Conservation (phyloP, 2,797 vertebrate genomes). For the Gila robusta region DNA sequence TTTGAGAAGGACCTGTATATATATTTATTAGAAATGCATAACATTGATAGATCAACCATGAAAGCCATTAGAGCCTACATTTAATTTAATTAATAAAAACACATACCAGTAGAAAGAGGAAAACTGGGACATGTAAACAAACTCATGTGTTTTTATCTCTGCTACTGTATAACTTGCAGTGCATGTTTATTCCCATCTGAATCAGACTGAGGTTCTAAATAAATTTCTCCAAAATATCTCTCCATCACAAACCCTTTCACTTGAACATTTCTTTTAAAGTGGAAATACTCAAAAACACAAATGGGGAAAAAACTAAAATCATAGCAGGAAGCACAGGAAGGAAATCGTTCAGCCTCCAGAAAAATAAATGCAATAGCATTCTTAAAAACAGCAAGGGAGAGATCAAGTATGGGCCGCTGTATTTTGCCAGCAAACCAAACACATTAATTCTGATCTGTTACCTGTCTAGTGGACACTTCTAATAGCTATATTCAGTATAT, state of each 20-base stretch:
- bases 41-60: neutral
- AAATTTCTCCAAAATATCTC: slow-evolving; percentile 33
- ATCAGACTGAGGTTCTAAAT: slow-evolving; percentile 1
- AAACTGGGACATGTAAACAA: slow-evolving; percentile 17
- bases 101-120: slow-evolving; percentile 15
- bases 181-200: slow-evolving; percentile 18
- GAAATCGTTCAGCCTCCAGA: neutral
- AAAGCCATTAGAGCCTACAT: neutral
- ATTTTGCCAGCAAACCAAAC: slow-evolving; percentile 11
- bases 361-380: slow-evolving; percentile 18
- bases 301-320: neutral
- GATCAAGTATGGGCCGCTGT: neutral
- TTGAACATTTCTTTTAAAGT: slow-evolving; percentile 23
- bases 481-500: neutral
- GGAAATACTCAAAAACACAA: slow-evolving; percentile 28
- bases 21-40: neutral
- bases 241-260: slow-evolving; percentile 29
- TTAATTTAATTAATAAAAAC: neutral
- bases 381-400: neutral
- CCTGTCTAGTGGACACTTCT: slow-evolving; percentile 4
- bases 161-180: slow-evolving; percentile 11
- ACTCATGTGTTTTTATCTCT: neutral
- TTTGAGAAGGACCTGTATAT: no score
- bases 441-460: slow-evolving; percentile 16
- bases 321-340: slow-evolving; percentile 2